phyloP scores from a whole-genome alignment of 2,797 vertebrate species.

The Tarsius wallacei region DNA sequence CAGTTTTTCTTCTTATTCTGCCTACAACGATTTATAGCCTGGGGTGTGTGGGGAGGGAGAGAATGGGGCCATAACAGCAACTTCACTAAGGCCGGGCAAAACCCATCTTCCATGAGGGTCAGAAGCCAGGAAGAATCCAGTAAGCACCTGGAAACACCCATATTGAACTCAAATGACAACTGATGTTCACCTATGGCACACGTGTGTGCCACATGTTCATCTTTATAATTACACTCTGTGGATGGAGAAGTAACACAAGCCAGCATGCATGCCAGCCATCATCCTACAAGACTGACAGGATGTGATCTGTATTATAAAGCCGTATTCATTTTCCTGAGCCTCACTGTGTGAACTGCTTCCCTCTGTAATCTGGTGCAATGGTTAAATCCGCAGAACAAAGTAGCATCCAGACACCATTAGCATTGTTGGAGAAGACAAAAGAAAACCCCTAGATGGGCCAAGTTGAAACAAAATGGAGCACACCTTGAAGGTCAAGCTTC shows the following conservation, averaged over 20 bases:
- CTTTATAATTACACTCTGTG: not conserved
- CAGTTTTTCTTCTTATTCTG: not conserved
- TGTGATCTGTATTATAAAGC: not conserved
- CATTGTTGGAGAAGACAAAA: not conserved
- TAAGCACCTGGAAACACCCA: not conserved
- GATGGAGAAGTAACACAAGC: not conserved
- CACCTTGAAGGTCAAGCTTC: not conserved
- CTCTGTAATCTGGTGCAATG: not conserved
- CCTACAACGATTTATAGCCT: not conserved
- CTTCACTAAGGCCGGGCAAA: not conserved
- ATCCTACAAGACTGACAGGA: not conserved
- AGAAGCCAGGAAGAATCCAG: not conserved
- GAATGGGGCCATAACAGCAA: not conserved
- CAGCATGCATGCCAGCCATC: not conserved
- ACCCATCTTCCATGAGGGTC: not conserved
- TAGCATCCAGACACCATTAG: accelerated
- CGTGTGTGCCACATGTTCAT: not conserved
- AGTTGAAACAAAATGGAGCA: not conserved
- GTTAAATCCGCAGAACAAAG: not conserved
- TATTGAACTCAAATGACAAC: not conserved
- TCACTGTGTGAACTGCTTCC: accelerated
- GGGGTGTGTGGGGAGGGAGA: not conserved
- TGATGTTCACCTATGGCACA: not conserved
- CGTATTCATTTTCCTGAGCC: not conserved
- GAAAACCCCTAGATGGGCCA: not conserved